A percentile compares a stretch with the other conserved stretches of the same genome.
Evolutionary conservation across 1,140 invertebrate genomes (phyloP).

Genomic region (Chironomus tepperi): DNA sequence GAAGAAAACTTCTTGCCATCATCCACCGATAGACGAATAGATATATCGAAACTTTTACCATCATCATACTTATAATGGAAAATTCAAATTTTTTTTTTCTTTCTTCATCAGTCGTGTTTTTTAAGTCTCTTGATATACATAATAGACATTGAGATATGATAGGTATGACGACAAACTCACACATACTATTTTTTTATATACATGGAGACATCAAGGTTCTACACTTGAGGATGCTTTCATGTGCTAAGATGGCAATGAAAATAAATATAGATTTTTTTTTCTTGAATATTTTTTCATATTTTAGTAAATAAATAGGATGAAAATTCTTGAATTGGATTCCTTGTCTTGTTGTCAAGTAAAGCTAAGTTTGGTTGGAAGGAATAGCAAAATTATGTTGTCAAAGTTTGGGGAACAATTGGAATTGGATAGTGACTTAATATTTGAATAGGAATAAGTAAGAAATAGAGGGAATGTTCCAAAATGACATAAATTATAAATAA

Average conservation of each 20-base stretch:
- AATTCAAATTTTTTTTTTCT: conserved; percentile 8
- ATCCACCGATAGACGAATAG: neutral
- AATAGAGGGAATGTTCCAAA: too few relatives aligned
- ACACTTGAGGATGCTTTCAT: neutral
- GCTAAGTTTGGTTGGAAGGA: too few relatives aligned
- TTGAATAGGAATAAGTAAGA: too few relatives aligned
- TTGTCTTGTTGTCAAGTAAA: too few relatives aligned
- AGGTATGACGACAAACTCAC: neutral
- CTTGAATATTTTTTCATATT: neutral
- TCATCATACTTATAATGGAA: conserved; percentile 21
- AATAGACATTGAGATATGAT: too few relatives aligned
- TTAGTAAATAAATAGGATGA: neutral
- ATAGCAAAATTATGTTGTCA: too few relatives aligned
- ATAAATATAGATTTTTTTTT: neutral
- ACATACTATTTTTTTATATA: neutral
- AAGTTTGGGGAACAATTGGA: too few relatives aligned
- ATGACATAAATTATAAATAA: too few relatives aligned
- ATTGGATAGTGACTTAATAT: too few relatives aligned
- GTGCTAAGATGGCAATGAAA: neutral
- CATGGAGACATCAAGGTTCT: too few relatives aligned
- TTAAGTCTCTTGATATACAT: conserved; percentile 18
- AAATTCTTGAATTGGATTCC: neutral
- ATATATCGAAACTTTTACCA: conserved; percentile 5
- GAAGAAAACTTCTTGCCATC: neutral
- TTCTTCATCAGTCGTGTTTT: neutral